phyloP scores from a whole-genome alignment of 2,113 vertebrate species.

The Polyodon spathula region DNA sequence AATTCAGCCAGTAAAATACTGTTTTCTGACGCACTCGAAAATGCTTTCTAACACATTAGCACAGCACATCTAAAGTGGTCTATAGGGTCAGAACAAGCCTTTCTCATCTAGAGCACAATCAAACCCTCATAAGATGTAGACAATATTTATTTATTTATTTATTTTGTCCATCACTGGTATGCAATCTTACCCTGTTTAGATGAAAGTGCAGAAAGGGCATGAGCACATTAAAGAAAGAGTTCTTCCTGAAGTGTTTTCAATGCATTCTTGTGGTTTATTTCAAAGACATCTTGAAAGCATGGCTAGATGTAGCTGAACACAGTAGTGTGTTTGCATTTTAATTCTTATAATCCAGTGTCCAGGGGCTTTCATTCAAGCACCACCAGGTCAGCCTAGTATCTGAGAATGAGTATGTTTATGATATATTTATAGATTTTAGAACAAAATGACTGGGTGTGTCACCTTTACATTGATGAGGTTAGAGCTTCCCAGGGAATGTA shows the following conservation, averaged over 20 bases:
- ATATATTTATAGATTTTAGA: neutral
- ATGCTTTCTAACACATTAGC: neutral
- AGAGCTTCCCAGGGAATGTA: neutral
- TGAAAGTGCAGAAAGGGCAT: neutral
- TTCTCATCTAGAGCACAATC: neutral
- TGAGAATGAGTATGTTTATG: neutral
- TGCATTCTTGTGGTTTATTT: neutral
- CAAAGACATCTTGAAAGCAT: neutral
- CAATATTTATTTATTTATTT: neutral
- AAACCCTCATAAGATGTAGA: neutral
- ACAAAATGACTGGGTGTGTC: neutral
- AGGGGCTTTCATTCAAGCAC: neutral
- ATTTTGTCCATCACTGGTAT: neutral
- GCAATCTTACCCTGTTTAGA: neutral
- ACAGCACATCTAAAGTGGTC: neutral
- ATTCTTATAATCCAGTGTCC: neutral
- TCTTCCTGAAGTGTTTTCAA: neutral
- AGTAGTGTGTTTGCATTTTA: neutral
- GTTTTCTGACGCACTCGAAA: neutral
- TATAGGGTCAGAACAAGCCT: neutral
- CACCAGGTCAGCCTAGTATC: neutral
- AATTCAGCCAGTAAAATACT: slow-evolving; percentile 1
- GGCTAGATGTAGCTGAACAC: neutral
- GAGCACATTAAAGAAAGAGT: neutral
- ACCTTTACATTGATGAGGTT: neutral